These are phyloP conservation scores for Conus ventricosus DNA, from an alignment of 1,140 invertebrate species.

Conservation along the genomic window DNA sequence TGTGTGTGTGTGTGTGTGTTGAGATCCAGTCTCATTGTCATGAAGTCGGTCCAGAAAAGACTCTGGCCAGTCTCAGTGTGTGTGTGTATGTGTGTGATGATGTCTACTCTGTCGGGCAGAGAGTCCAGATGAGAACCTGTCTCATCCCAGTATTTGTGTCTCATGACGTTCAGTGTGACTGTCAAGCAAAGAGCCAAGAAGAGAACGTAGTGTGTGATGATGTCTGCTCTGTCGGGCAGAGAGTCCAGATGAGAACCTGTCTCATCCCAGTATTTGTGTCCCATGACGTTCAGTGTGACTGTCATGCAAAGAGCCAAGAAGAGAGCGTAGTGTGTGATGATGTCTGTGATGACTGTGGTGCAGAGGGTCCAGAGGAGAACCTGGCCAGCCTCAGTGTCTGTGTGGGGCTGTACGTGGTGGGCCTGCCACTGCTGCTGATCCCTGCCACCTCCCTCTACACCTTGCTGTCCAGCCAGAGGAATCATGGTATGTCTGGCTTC, in stretches of 20 bases:
- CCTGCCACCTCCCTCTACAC: slow-evolving; percentile 1
- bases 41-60: too few relatives aligned
- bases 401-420: not conserved
- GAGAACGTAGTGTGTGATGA: not conserved
- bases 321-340: not conserved
- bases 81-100: too few relatives aligned
- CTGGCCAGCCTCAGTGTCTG: not conserved
- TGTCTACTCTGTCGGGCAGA: too few relatives aligned
- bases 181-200: not conserved
- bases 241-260: too few relatives aligned
- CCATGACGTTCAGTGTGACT: not conserved
- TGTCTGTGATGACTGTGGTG: not conserved
- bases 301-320: not conserved
- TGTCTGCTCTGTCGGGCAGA: too few relatives aligned
- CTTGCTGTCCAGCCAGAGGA: not conserved
- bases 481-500: not conserved
- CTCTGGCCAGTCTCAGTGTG: too few relatives aligned
- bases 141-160: too few relatives aligned
- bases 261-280: too few relatives aligned
- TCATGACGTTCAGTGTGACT: not conserved
- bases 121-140: too few relatives aligned
- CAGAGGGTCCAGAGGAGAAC: not conserved
- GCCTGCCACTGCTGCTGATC: not conserved
- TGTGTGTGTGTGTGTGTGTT: too few relatives aligned
- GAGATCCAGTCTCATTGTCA: too few relatives aligned